Conservation (phyloP, 2,888 invertebrate species). For the Poecilobothrus nobilitatus region DNA sequence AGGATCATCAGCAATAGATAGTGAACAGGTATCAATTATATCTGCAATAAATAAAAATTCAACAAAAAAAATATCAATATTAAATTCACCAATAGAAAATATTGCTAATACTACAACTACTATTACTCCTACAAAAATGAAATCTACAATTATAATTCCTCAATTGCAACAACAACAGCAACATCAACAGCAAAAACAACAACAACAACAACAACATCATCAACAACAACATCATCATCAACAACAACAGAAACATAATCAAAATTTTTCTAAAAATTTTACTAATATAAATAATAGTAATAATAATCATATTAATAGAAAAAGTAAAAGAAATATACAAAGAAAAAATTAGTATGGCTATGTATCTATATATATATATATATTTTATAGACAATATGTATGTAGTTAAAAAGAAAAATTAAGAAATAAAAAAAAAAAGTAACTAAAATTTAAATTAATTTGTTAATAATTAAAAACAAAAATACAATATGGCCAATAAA, state of each 20-base stretch:
- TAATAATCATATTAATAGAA: background rate
- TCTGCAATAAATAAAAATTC: background rate
- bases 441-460: background rate
- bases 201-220: background rate
- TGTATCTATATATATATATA: background rate
- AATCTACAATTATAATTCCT: background rate
- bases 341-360: background rate
- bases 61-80: background rate
- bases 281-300: background rate
- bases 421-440: background rate
- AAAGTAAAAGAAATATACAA: background rate
- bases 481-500: too few relatives aligned
- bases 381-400: background rate
- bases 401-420: background rate
- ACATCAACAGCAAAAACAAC: background rate
- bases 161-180: background rate
- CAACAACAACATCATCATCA: background rate
- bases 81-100: background rate
- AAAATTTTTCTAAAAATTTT: slow-evolving; percentile 4
- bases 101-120: background rate
- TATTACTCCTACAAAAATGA: background rate
- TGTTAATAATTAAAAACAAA: background rate
- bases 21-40: too few relatives aligned
- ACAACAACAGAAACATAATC: slow-evolving; percentile 1
- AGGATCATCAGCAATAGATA: background rate